Evolutionary conservation across 1,140 invertebrate genomes (phyloP), one percentile per base, ranked within the genome.

Genomic region (Sycophila sp.): DNA sequence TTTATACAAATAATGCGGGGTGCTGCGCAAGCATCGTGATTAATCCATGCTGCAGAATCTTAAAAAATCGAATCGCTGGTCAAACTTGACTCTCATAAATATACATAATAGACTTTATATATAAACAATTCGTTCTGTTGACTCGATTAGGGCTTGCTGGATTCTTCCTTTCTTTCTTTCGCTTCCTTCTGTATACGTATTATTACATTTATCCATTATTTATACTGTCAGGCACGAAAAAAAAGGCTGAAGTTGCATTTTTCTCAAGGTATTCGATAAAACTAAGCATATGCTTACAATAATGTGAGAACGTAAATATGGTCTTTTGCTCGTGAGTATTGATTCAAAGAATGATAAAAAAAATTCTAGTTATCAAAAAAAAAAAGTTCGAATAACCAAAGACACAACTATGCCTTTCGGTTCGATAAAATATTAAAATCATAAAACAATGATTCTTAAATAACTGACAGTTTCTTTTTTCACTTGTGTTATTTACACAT

Each of bases 101-200:
- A 60, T 60, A 69, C 66, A 69, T 53, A 60, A 69, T 69, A 69
- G 10, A 60, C 67, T 69, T 55, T 69, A 62, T 56, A 69, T 55
- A 69, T 63, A 69, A 69, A 69, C 67, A 69, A 69, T 69, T 69
- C 55, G 24, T 60, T 69, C 28, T 42, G 58, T 69, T 62, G 67
- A 69, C 58, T 69, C 67, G 58, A 69, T 69, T 62, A 55, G 22
- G 55, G 55, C n/a, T 7, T 69, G 47, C 8, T 51, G 22, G 30
- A 51, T 47, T 58, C 55, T 22, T 49, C 3, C 26, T 34, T 51
- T 60, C 8, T 26, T 66, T 66, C 32, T 59, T 60, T 69, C 40
- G 13, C 8, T 49, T 69, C 34, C 24, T 47, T 26, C 36, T 60
- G 3, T 38, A 45, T 65, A 55, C 45, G 30, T 59, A n/a, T 68